Evolutionary conservation across 2,113 vertebrate species (phyloP).

Genomic region (Apteryx mantelli): DNA sequence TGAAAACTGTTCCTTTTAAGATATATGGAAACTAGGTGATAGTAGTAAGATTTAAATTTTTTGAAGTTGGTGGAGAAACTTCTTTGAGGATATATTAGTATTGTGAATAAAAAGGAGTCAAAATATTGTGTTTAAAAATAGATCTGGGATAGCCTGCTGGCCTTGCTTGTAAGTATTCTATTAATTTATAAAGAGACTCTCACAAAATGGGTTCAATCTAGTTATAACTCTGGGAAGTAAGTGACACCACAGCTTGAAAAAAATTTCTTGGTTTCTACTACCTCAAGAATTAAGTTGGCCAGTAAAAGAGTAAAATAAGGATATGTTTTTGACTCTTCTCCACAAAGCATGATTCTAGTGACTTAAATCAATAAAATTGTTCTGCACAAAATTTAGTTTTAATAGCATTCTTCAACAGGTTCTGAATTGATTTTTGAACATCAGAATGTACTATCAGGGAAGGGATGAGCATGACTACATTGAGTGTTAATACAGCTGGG

Average conservation of each 20-base stretch:
- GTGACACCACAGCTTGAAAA: not conserved
- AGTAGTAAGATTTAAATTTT: not conserved
- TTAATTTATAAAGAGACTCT: not conserved
- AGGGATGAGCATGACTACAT: not conserved
- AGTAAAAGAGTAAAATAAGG: not conserved
- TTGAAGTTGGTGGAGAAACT: fast-evolving
- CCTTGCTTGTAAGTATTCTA: not conserved
- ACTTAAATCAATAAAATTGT: not conserved
- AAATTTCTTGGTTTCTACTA: not conserved
- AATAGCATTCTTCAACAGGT: not conserved
- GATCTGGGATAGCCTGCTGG: not conserved
- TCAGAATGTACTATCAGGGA: not conserved
- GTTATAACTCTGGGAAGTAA: not conserved
- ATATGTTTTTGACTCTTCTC: not conserved
- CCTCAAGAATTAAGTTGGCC: not conserved
- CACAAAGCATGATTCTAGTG: not conserved
- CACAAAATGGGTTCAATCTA: not conserved
- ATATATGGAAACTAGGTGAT: not conserved
- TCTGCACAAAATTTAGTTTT: not conserved
- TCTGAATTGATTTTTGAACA: not conserved
- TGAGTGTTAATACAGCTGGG: not conserved
- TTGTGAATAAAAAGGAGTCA: not conserved
- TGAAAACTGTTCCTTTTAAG: not conserved
- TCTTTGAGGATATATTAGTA: not conserved
- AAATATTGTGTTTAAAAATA: not conserved